Conservation (phyloP, 2,113 vertebrate species). For the Probosciger aterrimus region DNA sequence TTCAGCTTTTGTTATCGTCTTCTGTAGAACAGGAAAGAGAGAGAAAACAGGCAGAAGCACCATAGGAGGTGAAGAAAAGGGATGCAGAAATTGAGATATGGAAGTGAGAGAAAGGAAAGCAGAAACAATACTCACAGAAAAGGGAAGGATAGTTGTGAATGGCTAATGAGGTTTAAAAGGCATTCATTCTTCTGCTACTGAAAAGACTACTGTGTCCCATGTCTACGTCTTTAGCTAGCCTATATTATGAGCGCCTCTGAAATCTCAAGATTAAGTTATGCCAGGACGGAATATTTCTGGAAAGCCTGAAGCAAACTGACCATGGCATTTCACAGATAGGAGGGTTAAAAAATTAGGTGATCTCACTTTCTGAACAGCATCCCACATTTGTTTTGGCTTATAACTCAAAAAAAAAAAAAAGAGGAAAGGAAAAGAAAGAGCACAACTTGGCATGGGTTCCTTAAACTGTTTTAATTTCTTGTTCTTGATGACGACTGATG, state of each 20-base stretch:
- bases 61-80: background rate
- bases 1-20: background rate
- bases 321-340: background rate
- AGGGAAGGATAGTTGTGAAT: background rate
- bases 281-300: background rate
- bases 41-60: background rate
- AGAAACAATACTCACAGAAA: background rate
- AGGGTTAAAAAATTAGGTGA: background rate
- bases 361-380: background rate
- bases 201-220: background rate
- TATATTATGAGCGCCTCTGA: background rate
- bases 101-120: background rate
- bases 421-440: fast-evolving
- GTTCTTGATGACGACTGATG: background rate
- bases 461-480: background rate
- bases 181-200: background rate
- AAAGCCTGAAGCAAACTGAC: background rate
- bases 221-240: background rate
- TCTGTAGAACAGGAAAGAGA: background rate
- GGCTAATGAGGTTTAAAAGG: background rate
- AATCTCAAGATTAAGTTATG: background rate
- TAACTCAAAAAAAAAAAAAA: background rate
- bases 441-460: background rate
- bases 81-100: background rate
- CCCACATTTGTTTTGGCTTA: background rate